A percentile compares a stretch with the other conserved stretches of the same genome.
These are phyloP conservation scores for Coelopa frigida DNA, from an alignment of 1,140 invertebrate species.

Conservation along the genomic window DNA sequence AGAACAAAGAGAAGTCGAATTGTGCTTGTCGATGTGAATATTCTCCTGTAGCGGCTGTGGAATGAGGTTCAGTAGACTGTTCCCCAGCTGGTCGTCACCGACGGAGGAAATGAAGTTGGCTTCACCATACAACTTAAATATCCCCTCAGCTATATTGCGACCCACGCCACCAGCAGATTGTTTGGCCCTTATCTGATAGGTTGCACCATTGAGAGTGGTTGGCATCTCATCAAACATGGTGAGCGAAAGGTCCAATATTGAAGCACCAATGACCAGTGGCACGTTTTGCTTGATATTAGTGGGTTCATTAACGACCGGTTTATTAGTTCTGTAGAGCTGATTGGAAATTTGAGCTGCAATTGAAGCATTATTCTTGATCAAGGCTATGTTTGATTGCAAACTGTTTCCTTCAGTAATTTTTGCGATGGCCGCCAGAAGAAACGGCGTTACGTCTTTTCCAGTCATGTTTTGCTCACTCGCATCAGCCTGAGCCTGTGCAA, in stretches of 20 bases:
- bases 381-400: slow-evolving; percentile 75
- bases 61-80: slow-evolving; percentile 45
- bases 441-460: slow-evolving; percentile 91
- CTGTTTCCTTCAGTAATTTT: slow-evolving; percentile 73
- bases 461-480: slow-evolving; percentile 56
- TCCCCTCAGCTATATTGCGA: slow-evolving; percentile 81
- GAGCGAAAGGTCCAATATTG: slow-evolving; percentile 34
- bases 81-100: slow-evolving; percentile 59
- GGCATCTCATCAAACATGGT: slow-evolving; percentile 21
- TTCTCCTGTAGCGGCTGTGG: slow-evolving; percentile 32
- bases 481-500: slow-evolving; percentile 63
- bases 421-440: slow-evolving; percentile 69
- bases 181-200: slow-evolving; percentile 58
- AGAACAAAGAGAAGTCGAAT: slow-evolving; percentile 64
- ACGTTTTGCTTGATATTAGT: not conserved
- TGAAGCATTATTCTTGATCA: slow-evolving; percentile 87
- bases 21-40: slow-evolving; percentile 41
- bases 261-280: slow-evolving; percentile 33
- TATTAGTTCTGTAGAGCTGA: no score
- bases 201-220: slow-evolving; percentile 67
- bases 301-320: not conserved
- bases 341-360: slow-evolving; percentile 76
- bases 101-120: slow-evolving; percentile 72
- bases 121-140: slow-evolving; percentile 61
- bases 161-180: slow-evolving; percentile 77